Conservation (phyloP, 2,113 vertebrate species). For the Laticauda laticaudata region DNA sequence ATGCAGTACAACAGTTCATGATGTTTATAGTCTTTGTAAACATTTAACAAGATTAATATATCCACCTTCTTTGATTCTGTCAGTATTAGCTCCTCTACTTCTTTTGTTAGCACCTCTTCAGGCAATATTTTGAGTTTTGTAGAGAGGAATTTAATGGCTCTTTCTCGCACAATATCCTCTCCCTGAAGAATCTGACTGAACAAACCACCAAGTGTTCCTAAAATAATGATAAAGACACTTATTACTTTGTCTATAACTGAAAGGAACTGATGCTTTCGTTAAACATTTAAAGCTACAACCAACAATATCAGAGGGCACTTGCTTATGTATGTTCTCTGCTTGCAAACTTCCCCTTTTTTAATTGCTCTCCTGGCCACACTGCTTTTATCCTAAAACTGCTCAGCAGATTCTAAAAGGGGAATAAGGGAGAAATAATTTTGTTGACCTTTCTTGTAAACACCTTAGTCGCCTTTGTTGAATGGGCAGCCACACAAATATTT, state of each 20-base stretch:
- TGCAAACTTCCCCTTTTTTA: not conserved
- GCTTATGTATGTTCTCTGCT: not conserved
- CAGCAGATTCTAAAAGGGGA: not conserved
- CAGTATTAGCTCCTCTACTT: constrained; percentile 91
- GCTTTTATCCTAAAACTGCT: not conserved
- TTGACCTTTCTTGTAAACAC: not conserved
- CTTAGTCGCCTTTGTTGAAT: not conserved
- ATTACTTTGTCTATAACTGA: accelerated
- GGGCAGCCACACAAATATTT: not conserved
- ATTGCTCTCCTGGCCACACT: not conserved
- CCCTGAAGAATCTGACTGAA: constrained; percentile 98
- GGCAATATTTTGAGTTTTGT: constrained; percentile 88
- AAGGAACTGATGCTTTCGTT: not conserved
- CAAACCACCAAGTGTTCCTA: constrained; percentile 94
- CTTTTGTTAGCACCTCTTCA: constrained; percentile 93
- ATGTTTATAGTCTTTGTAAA: not conserved
- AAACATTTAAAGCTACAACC: not conserved
- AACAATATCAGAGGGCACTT: not conserved
- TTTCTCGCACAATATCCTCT: constrained; percentile 92
- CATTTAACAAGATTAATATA: constrained; percentile 8
- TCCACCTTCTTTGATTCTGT: constrained; percentile 92
- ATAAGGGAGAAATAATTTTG: not conserved
- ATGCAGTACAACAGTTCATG: not conserved
- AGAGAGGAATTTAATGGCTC: constrained; percentile 95
- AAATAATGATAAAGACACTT: not conserved